Evolutionary conservation across 1,140 invertebrate species (phyloP), one percentile per base, ranked within the genome.

Genomic region (Nixonia krombeini): DNA sequence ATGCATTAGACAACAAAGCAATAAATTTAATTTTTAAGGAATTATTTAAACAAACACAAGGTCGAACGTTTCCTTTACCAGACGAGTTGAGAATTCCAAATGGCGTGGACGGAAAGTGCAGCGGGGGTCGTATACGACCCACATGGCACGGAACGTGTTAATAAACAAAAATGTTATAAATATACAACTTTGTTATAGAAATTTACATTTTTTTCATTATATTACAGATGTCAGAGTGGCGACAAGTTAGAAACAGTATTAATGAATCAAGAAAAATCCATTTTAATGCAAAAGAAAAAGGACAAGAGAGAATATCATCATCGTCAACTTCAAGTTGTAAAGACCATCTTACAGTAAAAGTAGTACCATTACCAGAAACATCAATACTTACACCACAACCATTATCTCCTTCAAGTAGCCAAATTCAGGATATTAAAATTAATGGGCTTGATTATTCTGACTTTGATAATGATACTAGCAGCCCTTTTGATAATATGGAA

Each of bases 401-500:
- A 16, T 49, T 84, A 29, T 81, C 77, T 6, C 80, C 75, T 40
- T 65, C 76, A 33, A 63, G 68, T 3, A 76, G 72, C 56, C 75
- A 82, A 55, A 66, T 76, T 18, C 74, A 78, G 16, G 68, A 80
- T 64, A 62, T 65, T 6, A 77, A 75, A 64, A 61, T 68, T 21
- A 83, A 79, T 69, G 80, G 76, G 29, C 73, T 71, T 51, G 83
- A 92, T 46, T 90, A 89, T 75, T 90, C 90, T 31, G 93, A 95
- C 76, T 96, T 96, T 86, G 94, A 96, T 83, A 90, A 92, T 78
- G 93, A 95, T 78, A 94, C 92, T 40, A 94, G 93, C 10, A 95
- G 93, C 78, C 94, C 94, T 0, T 96, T 96, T 84, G 94, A 96
- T 86, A 94, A 94, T 85, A 90, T 95, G 82, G 94, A 94, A 86